These are phyloP conservation scores for Drosophila multiciliata DNA, from an alignment of 2,888 invertebrate species.

Conservation along the genomic window DNA sequence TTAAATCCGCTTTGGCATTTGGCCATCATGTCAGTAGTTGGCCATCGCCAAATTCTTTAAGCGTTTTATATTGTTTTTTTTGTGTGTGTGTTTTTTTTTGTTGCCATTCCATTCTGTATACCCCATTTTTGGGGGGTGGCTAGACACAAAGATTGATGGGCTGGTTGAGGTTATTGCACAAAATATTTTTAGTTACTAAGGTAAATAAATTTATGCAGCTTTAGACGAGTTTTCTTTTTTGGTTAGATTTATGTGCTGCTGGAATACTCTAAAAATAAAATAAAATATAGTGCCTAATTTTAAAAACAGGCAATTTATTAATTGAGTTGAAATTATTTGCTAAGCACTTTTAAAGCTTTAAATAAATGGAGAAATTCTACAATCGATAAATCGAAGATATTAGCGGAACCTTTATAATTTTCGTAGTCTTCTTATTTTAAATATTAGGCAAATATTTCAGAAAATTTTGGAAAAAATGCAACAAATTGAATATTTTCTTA, in stretches of 20 bases:
- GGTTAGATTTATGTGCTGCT: conserved; percentile 6
- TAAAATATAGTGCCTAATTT: neutral
- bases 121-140: conserved; percentile 30
- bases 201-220: conserved; percentile 24
- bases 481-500: neutral
- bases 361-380: neutral
- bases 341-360: neutral
- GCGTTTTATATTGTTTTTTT: conserved; percentile 37
- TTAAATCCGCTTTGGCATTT: conserved; percentile 73
- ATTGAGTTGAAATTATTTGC: neutral
- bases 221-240: neutral
- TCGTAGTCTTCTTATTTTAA: neutral
- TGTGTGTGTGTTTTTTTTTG: conserved; percentile 1
- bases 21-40: conserved; percentile 68
- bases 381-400: neutral
- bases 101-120: conserved; percentile 32
- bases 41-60: conserved; percentile 65
- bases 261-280: neutral
- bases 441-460: neutral
- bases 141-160: conserved; percentile 35
- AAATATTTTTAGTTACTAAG: conserved; percentile 18
- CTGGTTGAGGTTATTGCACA: conserved; percentile 30
- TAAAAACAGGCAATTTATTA: neutral
- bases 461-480: neutral
- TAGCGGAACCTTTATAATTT: neutral